A percentile compares a stretch with the other conserved stretches of the same genome.
These are phyloP conservation scores for Psittacula cyanocephala DNA, from an alignment of 2,113 vertebrate species.

Conservation along the genomic window DNA sequence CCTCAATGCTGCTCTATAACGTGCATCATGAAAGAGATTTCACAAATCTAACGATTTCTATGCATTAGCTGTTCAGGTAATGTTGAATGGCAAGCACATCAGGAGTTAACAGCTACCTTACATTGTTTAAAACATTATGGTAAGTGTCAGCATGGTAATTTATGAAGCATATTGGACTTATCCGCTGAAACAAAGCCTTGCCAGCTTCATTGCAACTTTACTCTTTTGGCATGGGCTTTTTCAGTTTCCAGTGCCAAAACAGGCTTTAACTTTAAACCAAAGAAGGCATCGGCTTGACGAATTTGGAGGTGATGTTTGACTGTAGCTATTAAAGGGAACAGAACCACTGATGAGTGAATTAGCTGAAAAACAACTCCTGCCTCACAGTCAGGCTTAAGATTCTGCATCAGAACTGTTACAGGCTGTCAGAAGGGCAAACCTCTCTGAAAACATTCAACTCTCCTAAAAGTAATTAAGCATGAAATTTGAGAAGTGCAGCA, in stretches of 20 bases:
- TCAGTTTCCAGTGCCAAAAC: slow-evolving; percentile 58
- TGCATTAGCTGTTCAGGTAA: background rate
- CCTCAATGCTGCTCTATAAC: background rate
- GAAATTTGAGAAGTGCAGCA: background rate
- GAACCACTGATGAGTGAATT: slow-evolving; percentile 20
- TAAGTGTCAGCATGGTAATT: background rate
- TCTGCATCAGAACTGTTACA: background rate
- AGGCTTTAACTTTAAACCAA: slow-evolving; percentile 67
- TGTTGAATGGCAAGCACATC: background rate
- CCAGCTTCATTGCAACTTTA: slow-evolving; percentile 41
- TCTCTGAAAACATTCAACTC: background rate
- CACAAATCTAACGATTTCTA: background rate
- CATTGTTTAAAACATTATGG: background rate
- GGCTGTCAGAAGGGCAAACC: background rate
- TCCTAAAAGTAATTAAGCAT: background rate
- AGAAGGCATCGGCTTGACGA: slow-evolving; percentile 62
- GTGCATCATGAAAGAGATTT: background rate
- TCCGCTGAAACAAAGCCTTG: slow-evolving; percentile 3
- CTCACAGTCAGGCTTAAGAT: slow-evolving; percentile 15
- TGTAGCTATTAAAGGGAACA: slow-evolving; percentile 50
- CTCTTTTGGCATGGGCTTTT: slow-evolving; percentile 58
- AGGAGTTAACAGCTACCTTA: background rate
- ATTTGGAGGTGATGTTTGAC: slow-evolving; percentile 43
- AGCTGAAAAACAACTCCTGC: background rate
- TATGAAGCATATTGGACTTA: background rate